Conservation (phyloP, 2,113 vertebrate species). For the Cavia aperea region DNA sequence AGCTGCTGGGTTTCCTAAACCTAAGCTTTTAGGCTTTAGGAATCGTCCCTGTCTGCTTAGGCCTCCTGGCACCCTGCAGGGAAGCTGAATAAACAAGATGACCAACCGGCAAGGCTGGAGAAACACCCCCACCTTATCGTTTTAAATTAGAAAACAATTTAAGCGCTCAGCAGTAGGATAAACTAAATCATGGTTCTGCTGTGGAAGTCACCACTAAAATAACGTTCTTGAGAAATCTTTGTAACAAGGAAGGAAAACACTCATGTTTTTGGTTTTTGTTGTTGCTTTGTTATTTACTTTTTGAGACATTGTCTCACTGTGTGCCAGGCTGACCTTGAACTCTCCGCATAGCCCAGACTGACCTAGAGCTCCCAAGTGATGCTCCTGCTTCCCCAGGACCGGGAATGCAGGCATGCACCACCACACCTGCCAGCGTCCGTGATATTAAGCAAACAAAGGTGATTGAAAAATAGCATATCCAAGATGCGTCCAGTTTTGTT, state of each 20-base stretch:
- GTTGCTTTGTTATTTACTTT: background rate
- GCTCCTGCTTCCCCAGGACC: background rate
- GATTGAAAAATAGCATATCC: conserved; percentile 24
- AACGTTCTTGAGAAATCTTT: conserved; percentile 27
- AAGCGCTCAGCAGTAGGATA: background rate
- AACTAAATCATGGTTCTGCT: background rate
- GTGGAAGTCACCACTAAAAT: conserved; percentile 27
- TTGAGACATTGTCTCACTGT: background rate
- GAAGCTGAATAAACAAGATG: conserved; percentile 33
- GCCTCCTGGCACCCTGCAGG: background rate
- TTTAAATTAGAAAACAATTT: conserved; percentile 43
- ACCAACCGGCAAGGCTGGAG: background rate
- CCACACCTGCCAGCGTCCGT: background rate
- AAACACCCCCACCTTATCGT: background rate
- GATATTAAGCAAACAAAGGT: background rate
- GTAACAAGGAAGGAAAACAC: background rate
- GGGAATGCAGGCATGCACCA: background rate
- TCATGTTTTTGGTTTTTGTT: background rate
- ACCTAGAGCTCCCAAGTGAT: background rate
- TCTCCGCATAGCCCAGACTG: background rate
- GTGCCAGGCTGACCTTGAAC: background rate
- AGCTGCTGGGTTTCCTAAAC: conserved; percentile 20
- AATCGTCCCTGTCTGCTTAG: background rate
- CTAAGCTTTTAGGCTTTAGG: conserved; percentile 4
- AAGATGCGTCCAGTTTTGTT: conserved; percentile 17